A percentile compares a stretch with the other conserved stretches of the same genome.
Conservation (phyloP, 2,888 invertebrate genomes). For the Sericinus montela region DNA sequence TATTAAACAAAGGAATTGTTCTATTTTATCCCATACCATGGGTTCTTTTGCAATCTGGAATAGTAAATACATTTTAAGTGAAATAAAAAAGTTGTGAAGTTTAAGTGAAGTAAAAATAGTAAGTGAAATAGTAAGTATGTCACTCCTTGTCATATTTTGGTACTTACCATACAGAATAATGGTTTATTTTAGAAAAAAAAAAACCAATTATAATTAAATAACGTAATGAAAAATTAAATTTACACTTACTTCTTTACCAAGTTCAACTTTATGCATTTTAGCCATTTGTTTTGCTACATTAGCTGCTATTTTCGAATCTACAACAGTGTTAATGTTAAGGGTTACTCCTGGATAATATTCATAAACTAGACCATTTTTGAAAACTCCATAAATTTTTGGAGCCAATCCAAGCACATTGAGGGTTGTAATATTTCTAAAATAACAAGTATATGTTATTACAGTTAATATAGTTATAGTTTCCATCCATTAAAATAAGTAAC, state of each 20-base stretch:
- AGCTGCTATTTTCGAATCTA: constrained; percentile 82
- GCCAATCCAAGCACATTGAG: constrained; percentile 86
- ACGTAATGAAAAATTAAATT: not conserved
- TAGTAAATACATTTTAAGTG: not conserved
- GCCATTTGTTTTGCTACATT: constrained; percentile 91
- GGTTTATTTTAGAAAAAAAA: no score
- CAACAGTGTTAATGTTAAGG: constrained; percentile 82
- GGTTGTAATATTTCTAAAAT: constrained; percentile 61
- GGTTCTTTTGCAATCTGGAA: constrained; percentile 77
- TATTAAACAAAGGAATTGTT: constrained; percentile 85
- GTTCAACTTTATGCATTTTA: constrained; percentile 84
- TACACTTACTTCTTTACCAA: constrained; percentile 59
- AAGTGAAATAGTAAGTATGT: no score
- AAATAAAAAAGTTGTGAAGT: no score
- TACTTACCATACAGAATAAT: no score
- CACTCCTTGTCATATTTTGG: no score
- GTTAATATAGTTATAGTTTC: no score
- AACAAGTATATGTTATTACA: no score
- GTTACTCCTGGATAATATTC: constrained; percentile 91
- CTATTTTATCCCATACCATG: constrained; percentile 87
- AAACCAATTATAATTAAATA: no score
- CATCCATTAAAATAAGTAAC: no score
- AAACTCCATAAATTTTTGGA: constrained; percentile 92
- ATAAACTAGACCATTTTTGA: constrained; percentile 96
- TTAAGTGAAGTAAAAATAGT: no score